Evolutionary conservation across 2,113 vertebrate species (phyloP).

Genomic region (Chionodraco myersi): DNA sequence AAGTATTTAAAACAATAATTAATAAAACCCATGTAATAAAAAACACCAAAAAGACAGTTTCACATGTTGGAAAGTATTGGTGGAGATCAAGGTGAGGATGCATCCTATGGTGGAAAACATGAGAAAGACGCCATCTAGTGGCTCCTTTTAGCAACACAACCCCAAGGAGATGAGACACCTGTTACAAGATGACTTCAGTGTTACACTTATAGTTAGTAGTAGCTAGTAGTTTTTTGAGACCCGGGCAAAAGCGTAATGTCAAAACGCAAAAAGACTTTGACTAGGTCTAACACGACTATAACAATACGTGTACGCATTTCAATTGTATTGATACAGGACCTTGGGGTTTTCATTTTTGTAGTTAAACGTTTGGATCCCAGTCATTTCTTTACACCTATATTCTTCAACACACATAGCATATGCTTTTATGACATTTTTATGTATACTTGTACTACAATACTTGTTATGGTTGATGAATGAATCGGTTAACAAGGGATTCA

Average conservation of each 20-base stretch:
- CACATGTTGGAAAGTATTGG: neutral
- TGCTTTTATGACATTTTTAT: neutral
- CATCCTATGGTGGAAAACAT: neutral
- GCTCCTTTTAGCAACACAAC: neutral
- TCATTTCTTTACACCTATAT: neutral
- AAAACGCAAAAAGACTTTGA: no score
- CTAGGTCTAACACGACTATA: no score
- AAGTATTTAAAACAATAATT: neutral
- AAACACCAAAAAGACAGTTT: neutral
- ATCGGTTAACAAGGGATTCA: neutral
- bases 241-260: no score
- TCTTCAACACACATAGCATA: neutral
- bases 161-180: neutral
- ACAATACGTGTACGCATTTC: no score
- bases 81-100: neutral
- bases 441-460: neutral
- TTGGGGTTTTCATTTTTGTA: no score
- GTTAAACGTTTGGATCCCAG: neutral
- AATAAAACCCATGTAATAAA: neutral
- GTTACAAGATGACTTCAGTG: neutral
- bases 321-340: no score
- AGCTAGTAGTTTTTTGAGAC: no score
- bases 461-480: neutral
- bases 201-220: neutral
- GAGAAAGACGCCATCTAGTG: conserved; percentile 57